Base-by-base conservation (phyloP, 1,140 invertebrate genomes). In the Stegodyphus dumicola region DNA sequence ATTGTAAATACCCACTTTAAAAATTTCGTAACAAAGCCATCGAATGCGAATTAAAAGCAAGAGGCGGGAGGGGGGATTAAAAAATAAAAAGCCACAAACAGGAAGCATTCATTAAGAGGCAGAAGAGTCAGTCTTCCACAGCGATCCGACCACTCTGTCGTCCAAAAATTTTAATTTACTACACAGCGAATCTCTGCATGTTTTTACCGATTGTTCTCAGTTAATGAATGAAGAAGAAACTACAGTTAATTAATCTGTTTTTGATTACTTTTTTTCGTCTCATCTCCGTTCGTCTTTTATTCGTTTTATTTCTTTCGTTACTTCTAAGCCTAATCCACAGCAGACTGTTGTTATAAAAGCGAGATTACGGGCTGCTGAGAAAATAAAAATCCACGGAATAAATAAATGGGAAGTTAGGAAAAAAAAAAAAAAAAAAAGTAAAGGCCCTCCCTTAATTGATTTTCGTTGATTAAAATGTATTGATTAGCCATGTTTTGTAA, bases 381-480 rank as follows among this genome's bases (percentile, higher is more conserved):
- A 7, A 66, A 17, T n/a, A 60, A 11, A 18, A 17, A 60, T 6
- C 15, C 56, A n/a, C 56, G 6, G 75, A 51, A 77, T 18, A 66
- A 60, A 60, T 60, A 60, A 60, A 60, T 11, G 56, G 56, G 9
- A 60, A 9, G 9, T 11, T 60, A 11, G 15, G 15, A 60, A 60
- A 15, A 60, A 15, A 15, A 60, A 5, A 60, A 60, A 15, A 60
- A 15, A 15, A 60, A 5, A 60, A 60, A 60, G 56, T 33, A 33
- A 33, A 33, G 33, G 33, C 33, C 33, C 33, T 33, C 33, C 33
- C 75, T 66, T 77, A 77, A 77, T 77, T 77, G 75, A 77, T 77
- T 77, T 77, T 77, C 75, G 75, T 77, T 77, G 75, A 77, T 77
- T 77, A 77, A 77, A 77, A 77, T 77, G 56, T 77, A 77, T 77